A percentile compares a stretch with the other conserved stretches of the same genome.
Conservation (phyloP, 2,797 vertebrate species). For the Pteronotus mesoamericanus region DNA sequence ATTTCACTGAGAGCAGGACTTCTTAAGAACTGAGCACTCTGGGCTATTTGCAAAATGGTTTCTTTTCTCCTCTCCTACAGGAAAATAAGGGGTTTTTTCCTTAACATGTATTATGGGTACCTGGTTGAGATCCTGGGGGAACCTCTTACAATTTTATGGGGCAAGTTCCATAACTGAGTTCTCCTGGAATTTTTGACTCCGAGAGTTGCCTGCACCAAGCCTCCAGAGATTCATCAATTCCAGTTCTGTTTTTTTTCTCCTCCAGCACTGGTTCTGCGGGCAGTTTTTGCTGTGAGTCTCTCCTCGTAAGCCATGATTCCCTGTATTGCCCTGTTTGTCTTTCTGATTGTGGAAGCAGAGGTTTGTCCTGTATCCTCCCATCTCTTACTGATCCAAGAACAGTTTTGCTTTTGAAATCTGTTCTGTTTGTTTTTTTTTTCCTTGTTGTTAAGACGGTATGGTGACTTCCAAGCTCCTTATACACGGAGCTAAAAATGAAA, state of each 20-base stretch:
- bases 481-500: neutral
- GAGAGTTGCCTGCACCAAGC: neutral
- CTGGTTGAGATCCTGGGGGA: neutral
- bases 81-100: neutral
- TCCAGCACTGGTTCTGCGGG: neutral
- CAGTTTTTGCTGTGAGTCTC: neutral
- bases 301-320: neutral
- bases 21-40: neutral
- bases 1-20: accelerated
- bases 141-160: neutral
- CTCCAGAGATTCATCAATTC: neutral
- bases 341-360: neutral
- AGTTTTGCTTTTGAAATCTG: neutral
- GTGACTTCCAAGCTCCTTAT: neutral
- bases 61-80: neutral
- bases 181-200: neutral
- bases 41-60: neutral
- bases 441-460: neutral
- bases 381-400: neutral
- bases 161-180: too few species aligned
- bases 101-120: neutral
- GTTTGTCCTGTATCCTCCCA: neutral
- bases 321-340: neutral
- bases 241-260: neutral
- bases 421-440: neutral